A percentile compares a stretch with the other conserved stretches of the same genome.
Conservation (phyloP, 2,888 invertebrate genomes). For the Euspilapteryx auroguttella region DNA sequence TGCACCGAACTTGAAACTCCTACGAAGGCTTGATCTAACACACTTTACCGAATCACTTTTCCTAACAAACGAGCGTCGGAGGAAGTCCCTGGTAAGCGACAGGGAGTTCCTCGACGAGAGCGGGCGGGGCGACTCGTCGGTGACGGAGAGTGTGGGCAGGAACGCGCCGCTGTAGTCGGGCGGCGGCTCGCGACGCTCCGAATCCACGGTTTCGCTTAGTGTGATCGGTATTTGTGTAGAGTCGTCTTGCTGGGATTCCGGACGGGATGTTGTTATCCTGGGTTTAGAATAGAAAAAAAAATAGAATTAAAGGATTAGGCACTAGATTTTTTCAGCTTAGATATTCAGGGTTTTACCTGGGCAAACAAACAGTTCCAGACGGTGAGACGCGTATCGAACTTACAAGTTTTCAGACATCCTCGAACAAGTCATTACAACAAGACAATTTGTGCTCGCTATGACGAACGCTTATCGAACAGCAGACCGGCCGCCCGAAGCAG, state of each 20-base stretch:
- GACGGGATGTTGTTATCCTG: slow-evolving; percentile 43
- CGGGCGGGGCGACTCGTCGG: slow-evolving; percentile 25
- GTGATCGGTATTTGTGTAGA: slow-evolving; percentile 38
- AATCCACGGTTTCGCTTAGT: slow-evolving; percentile 39
- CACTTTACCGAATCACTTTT: slow-evolving; percentile 43
- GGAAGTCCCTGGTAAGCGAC: slow-evolving; percentile 30
- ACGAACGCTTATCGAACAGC: too few relatives aligned
- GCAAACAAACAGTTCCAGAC: too few relatives aligned
- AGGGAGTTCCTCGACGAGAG: slow-evolving; percentile 29
- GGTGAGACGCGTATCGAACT: too few relatives aligned
- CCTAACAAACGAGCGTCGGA: slow-evolving; percentile 38
- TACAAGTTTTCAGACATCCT: too few relatives aligned
- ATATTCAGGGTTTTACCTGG: too few relatives aligned
- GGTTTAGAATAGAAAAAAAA: too few relatives aligned
- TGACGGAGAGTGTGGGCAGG: slow-evolving; percentile 27
- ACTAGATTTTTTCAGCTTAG: too few relatives aligned
- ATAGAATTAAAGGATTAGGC: too few relatives aligned
- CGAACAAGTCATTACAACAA: too few relatives aligned
- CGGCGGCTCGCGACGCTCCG: slow-evolving; percentile 14
- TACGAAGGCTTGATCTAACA: slow-evolving; percentile 38
- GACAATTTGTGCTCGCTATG: too few relatives aligned
- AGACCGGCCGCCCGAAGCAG: too few relatives aligned
- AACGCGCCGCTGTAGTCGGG: slow-evolving; percentile 23
- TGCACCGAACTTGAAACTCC: slow-evolving; percentile 45
- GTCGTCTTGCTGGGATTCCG: too few relatives aligned